Evolutionary conservation across 2,797 vertebrate genomes (phyloP).

Genomic region (Onychomys torridus): DNA sequence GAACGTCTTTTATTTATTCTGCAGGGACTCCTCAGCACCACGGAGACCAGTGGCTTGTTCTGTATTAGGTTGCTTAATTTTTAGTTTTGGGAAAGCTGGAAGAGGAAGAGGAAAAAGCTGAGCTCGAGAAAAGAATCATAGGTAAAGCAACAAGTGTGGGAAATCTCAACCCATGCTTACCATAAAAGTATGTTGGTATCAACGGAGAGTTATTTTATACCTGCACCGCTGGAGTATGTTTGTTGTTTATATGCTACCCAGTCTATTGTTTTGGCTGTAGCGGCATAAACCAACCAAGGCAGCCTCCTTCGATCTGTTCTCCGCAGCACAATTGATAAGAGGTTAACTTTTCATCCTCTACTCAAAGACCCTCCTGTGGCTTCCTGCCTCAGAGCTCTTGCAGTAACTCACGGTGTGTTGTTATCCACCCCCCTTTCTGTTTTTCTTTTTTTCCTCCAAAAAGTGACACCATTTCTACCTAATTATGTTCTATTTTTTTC

Average conservation of each 20-base stretch:
- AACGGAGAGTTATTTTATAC: neutral
- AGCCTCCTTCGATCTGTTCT: neutral
- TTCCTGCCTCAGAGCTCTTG: neutral
- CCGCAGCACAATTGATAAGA: neutral
- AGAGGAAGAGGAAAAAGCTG: neutral
- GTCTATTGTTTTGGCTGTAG: neutral
- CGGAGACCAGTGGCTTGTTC: neutral
- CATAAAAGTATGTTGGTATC: neutral
- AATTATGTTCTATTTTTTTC: neutral
- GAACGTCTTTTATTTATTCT: neutral
- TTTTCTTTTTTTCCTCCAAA: neutral
- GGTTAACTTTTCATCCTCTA: neutral
- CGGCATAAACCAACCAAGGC: neutral
- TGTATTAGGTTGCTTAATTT: neutral
- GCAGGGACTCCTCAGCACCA: neutral
- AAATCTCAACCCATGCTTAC: too few species aligned
- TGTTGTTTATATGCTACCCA: neutral
- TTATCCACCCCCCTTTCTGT: neutral
- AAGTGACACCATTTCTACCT: neutral
- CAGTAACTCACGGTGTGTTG: neutral
- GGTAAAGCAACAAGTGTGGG: neutral
- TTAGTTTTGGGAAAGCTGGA: too few species aligned
- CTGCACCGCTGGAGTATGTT: neutral
- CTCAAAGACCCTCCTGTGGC: too few species aligned
- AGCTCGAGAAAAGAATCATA: neutral